These are phyloP conservation scores for Saccostrea glomerata DNA, from an alignment of 1,140 invertebrate genomes.

Conservation along the genomic window DNA sequence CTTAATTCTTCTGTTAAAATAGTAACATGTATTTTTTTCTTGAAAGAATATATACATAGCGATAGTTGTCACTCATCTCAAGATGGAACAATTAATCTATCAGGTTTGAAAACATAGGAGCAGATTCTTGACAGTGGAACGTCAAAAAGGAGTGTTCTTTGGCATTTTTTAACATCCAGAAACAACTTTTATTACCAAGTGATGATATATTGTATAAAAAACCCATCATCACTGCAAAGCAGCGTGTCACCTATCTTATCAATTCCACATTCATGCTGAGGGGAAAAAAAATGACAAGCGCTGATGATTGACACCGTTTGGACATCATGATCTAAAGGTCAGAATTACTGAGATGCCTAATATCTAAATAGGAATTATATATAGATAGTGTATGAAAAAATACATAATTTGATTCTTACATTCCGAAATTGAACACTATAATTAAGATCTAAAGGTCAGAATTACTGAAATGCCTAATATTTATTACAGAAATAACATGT, in stretches of 20 bases:
- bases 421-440: too few relatives aligned
- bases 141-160: neutral
- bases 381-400: too few relatives aligned
- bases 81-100: neutral
- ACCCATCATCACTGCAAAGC: slow-evolving; percentile 10
- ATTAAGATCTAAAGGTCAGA: neutral
- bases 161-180: slow-evolving; percentile 19
- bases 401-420: too few relatives aligned
- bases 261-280: slow-evolving; percentile 6
- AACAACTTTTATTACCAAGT: neutral
- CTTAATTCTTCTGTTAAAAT: too few relatives aligned
- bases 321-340: neutral
- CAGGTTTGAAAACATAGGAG: neutral
- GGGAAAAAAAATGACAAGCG: neutral
- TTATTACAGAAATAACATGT: neutral
- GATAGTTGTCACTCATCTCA: neutral
- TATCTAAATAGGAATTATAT: neutral
- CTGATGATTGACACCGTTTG: neutral
- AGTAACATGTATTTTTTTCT: too few relatives aligned
- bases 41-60: too few relatives aligned
- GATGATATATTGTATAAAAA: neutral
- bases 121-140: neutral
- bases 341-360: neutral
- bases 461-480: neutral
- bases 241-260: slow-evolving; percentile 6